A percentile compares a stretch with the other conserved stretches of the same genome.
phyloP scores from a whole-genome alignment of 2,113 vertebrate species.

The Gymnobelideus leadbeateri region DNA sequence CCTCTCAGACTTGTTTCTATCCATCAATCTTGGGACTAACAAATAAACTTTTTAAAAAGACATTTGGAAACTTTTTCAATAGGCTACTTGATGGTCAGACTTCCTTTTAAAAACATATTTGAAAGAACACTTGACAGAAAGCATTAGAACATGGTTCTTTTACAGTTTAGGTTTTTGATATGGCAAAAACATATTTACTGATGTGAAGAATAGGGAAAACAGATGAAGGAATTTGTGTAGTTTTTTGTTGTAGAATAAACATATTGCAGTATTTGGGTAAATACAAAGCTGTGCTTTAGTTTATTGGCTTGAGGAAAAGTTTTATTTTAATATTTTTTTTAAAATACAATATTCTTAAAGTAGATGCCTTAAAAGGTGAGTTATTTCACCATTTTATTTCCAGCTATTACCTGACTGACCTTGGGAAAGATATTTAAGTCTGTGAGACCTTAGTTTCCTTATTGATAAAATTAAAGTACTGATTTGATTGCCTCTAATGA shows the following conservation, averaged over 20 bases:
- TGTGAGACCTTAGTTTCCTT: not conserved
- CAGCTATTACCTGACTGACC: not conserved
- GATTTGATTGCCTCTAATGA: not conserved
- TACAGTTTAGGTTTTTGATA: slow-evolving; percentile 39
- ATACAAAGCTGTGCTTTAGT: slow-evolving; percentile 12
- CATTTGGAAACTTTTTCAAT: slow-evolving; percentile 72
- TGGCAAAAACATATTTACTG: not conserved
- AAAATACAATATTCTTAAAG: slow-evolving; percentile 28
- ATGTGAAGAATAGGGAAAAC: slow-evolving; percentile 30
- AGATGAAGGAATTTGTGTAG: slow-evolving; percentile 19
- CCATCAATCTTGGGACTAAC: slow-evolving; percentile 66
- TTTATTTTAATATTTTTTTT: not conserved
- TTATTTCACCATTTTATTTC: not conserved
- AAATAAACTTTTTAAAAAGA: slow-evolving; percentile 68
- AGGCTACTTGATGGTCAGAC: slow-evolving; percentile 50
- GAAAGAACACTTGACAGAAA: slow-evolving; percentile 68
- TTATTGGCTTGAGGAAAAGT: slow-evolving; percentile 10
- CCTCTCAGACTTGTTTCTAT: slow-evolving; percentile 57
- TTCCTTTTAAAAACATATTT: slow-evolving; percentile 59
- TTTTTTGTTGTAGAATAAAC: slow-evolving; percentile 2
- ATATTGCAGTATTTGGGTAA: slow-evolving; percentile 19
- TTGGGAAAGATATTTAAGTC: not conserved
- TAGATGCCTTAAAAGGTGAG: not conserved
- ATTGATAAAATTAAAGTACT: not conserved
- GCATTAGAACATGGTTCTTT: slow-evolving; percentile 35